Evolutionary conservation across 2,797 vertebrate genomes (phyloP).

Genomic region (Hippopotamyrus pictus): DNA sequence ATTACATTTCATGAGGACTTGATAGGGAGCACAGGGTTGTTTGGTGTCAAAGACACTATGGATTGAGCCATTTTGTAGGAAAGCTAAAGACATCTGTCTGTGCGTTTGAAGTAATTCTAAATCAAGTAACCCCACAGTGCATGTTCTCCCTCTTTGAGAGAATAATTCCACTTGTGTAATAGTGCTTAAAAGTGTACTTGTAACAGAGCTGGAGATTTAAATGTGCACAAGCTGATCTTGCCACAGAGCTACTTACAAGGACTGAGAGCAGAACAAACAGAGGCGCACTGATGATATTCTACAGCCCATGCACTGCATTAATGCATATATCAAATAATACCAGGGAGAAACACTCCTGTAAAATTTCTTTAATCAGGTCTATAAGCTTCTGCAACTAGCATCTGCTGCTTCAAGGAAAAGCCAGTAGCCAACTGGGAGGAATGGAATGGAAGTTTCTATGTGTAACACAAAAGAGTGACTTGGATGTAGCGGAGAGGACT

Average conservation of each 20-base stretch:
- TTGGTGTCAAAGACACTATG: conserved; percentile 7
- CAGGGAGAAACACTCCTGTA: background rate
- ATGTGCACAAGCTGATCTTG: background rate
- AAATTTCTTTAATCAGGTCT: background rate
- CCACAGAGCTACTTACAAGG: background rate
- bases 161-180: conserved; percentile 22
- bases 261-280: background rate
- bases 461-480: background rate
- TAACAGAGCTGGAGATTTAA: background rate
- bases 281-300: background rate
- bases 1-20: background rate
- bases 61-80: conserved; percentile 11
- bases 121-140: background rate
- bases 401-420: background rate
- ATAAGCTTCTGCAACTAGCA: background rate
- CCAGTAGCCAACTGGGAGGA: background rate
- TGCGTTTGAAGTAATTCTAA: conserved; percentile 8
- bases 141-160: background rate
- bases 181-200: conserved; percentile 15
- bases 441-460: background rate
- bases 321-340: background rate
- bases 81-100: background rate
- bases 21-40: conserved; percentile 16
- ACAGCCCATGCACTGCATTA: background rate
- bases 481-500: background rate